Evolutionary conservation across 2,888 invertebrate genomes (phyloP), one percentile per base, ranked within the genome.

Genomic region (Acleris holmiana): DNA sequence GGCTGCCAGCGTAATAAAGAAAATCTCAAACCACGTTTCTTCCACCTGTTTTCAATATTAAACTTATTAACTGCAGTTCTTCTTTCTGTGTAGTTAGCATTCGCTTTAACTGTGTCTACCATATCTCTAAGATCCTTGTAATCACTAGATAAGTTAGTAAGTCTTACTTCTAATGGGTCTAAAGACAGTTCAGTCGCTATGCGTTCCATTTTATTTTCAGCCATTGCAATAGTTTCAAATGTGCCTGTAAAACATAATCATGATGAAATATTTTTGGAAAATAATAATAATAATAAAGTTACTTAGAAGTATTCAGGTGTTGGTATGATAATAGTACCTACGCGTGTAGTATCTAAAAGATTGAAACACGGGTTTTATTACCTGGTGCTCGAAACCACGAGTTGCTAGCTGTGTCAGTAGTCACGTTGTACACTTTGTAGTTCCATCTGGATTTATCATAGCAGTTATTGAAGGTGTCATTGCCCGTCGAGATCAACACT

Each of bases 1-100:
- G 94, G 82, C 0, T 90, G 86, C 86, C 94, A 96, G 67, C 92
- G 93, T 86, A 95, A 92, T 0, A 95, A 94, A 0, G 94, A 90
- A 19, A 95, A 75, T 8, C 94, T 81, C 2, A 95, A 81, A 0
- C 95, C 96, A 57, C 93, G 93, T 80, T 96, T 96, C 72, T 94
- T 95, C 96, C 96, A 96, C 56, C 95, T 88, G 81, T 96, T 96
- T 67, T 91, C 71, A n/a, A 81, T 73, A 76, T 95, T 95, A 74
- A 94, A 95, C 13, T 84, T 74, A 19, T 89, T 82, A 4, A 94
- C 87, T 13, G 80, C 86, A 50, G 76, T 73, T 71, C 86, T 89
- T 40, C 95, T 85, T 19, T 81, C 74, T 0, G 86, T 84, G 68
- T 94, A 94, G 54, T 94, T 88, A 0, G 93, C 89, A 67, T 91